Evolutionary conservation across 2,888 invertebrate species (phyloP), one percentile per base, ranked within the genome.

Genomic region (Pegoplata infirma): DNA sequence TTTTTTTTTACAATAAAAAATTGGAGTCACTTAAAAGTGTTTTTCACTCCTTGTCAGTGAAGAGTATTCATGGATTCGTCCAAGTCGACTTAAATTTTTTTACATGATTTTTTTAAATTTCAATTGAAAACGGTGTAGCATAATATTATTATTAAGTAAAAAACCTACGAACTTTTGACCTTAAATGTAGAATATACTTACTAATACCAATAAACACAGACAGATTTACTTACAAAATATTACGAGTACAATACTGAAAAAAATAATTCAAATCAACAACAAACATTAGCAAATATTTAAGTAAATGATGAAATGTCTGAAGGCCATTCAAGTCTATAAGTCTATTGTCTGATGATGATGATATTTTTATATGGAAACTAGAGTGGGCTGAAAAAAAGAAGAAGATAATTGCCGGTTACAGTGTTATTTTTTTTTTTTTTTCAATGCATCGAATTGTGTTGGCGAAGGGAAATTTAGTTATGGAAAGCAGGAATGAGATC

Each of bases 271-370:
- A 16, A 44, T 16, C 21, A 21, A 23, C 10, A 44, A 55, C 14
- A 21, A 59, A 14, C 25, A 44, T 44, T 23, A 59, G 16, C 25
- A 25, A 17, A 46, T 36, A 56, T 36, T 55, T 32, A 55, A 32
- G 17, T 16, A 25, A 23, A 64, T 64, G 32, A 64, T 51, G 49
- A 64, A 64, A 51, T 64, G 36, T 64, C 49, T 51, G 63, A 64
- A 64, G 63, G 63, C 28, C 51, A 51, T 23, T 36, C 46, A 10
- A 14, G 19, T 28, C n/a, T 55, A 55, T 32, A 23, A 55, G 55
- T 32, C 32, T 55, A 7, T 58, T 36, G 7, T 51, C 23, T 40
- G 36, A n/a, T 40, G 36, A 12, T 40, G 36, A 40, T 40, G n/a
- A 40, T 40, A 40, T 40, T 6, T 10, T 32, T 10, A 32, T 3